These are phyloP conservation scores for Spatulosminthurus flaviceps DNA, from an alignment of 2,888 invertebrate species.

Conservation along the genomic window DNA sequence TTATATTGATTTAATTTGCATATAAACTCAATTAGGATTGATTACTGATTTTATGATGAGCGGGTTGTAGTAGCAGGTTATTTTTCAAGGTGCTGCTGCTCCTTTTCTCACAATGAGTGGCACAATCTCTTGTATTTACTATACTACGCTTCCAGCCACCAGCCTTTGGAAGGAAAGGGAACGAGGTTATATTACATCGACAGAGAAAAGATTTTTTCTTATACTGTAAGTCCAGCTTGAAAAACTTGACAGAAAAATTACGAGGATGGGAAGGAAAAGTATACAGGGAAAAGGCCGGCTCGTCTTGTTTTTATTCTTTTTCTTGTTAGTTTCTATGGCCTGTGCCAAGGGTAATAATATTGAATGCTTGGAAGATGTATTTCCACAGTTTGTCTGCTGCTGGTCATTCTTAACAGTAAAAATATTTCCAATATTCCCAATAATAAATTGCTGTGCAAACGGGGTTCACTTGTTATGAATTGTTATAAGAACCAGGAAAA, in stretches of 20 bases:
- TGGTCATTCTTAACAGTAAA: no score
- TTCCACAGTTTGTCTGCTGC: background rate
- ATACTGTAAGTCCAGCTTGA: background rate
- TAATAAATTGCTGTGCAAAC: no score
- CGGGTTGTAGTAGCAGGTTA: slow-evolving; percentile 6
- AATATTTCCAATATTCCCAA: no score
- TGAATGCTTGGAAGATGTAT: background rate
- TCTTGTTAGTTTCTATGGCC: background rate
- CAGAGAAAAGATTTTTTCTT: background rate
- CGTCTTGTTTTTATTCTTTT: slow-evolving; percentile 24
- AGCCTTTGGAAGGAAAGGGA: no score
- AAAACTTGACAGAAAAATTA: slow-evolving; percentile 12
- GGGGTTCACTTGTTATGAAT: no score
- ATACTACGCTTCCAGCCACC: no score
- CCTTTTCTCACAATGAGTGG: no score
- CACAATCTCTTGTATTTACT: no score
- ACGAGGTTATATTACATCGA: no score
- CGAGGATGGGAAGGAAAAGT: background rate
- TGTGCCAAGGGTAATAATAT: slow-evolving; percentile 4
- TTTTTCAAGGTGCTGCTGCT: background rate
- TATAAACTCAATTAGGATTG: slow-evolving; percentile 34
- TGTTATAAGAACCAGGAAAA: no score
- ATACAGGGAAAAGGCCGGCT: slow-evolving; percentile 20
- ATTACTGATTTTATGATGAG: slow-evolving; percentile 33
- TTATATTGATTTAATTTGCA: slow-evolving; percentile 31